Evolutionary conservation across 2,797 vertebrate species (phyloP).

Genomic region (Epinephelus coioides): DNA sequence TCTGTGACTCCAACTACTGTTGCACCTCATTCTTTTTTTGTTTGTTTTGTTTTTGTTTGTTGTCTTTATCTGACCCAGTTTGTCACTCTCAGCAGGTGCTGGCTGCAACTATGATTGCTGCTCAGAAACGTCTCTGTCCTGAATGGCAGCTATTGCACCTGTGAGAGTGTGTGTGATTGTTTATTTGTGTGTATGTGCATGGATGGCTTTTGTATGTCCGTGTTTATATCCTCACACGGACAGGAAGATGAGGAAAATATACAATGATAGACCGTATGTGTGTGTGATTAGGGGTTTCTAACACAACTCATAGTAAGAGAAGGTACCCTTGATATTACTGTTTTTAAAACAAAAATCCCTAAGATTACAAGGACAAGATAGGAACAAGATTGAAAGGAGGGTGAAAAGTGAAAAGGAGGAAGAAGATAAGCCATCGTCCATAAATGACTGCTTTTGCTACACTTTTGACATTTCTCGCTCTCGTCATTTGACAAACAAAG

Average conservation of each 20-base stretch:
- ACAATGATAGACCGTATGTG: background rate
- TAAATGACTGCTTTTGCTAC: slow-evolving; percentile 11
- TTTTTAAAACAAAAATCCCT: background rate
- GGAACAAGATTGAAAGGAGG: background rate
- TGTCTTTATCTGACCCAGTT: slow-evolving; percentile 59
- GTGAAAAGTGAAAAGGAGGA: background rate
- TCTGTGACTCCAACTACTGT: slow-evolving; percentile 54
- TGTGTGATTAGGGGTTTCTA: background rate
- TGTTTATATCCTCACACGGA: background rate
- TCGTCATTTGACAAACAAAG: slow-evolving; percentile 33
- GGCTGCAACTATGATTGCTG: slow-evolving; percentile 44
- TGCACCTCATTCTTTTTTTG: slow-evolving; percentile 31
- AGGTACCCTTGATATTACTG: background rate
- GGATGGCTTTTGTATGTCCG: background rate
- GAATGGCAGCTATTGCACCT: slow-evolving; percentile 33
- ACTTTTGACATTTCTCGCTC: slow-evolving; percentile 18
- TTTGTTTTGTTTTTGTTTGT: background rate
- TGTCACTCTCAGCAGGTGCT: slow-evolving; percentile 40
- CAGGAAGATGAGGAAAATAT: background rate
- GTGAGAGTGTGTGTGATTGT: background rate
- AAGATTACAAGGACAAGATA: slow-evolving; percentile 6
- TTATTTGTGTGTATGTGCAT: background rate
- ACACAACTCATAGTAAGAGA: background rate
- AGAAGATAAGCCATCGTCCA: background rate
- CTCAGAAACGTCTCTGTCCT: slow-evolving; percentile 37